These are phyloP conservation scores for Hipposideros larvatus DNA, from an alignment of 2,797 vertebrate species.

Conservation along the genomic window DNA sequence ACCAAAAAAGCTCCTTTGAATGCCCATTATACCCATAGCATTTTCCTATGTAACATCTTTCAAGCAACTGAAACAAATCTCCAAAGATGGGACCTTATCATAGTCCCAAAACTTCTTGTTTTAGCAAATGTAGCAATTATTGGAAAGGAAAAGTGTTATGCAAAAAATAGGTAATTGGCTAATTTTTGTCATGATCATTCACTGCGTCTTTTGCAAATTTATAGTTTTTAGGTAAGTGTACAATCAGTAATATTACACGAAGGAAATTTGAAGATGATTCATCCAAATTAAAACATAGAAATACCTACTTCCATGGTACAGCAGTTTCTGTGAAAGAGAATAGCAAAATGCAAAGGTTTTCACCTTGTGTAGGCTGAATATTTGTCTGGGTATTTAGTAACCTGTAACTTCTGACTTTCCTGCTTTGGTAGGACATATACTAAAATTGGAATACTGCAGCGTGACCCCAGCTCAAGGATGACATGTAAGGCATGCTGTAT, in stretches of 20 bases:
- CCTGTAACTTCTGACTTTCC: conserved; percentile 64
- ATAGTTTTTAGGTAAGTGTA: conserved; percentile 46
- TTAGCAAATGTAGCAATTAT: conserved; percentile 60
- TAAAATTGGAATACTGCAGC: conserved; percentile 70
- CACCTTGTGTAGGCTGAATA: conserved; percentile 23
- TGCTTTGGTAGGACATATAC: conserved; percentile 42
- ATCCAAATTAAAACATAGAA: conserved; percentile 69
- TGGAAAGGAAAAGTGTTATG: conserved; percentile 60
- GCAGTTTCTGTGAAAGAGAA: conserved; percentile 48
- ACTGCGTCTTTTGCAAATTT: conserved; percentile 40
- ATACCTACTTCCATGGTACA: conserved; percentile 39
- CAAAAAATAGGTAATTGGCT: conserved; percentile 58
- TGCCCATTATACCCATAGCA: conserved; percentile 43
- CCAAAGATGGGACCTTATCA: neutral
- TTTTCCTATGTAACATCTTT: conserved; percentile 60
- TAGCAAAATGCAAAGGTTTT: conserved; percentile 58
- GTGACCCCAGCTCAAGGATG: conserved; percentile 62
- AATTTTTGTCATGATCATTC: conserved; percentile 52
- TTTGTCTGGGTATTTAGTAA: conserved; percentile 54
- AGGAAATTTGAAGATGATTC: conserved; percentile 54
- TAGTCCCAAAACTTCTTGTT: conserved; percentile 57
- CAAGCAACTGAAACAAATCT: conserved; percentile 56
- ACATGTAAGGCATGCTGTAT: conserved; percentile 40
- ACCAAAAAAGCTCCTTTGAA: conserved; percentile 53
- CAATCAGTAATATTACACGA: conserved; percentile 24